Conservation (phyloP, 2,797 vertebrate species). For the Diglossa cyanea region DNA sequence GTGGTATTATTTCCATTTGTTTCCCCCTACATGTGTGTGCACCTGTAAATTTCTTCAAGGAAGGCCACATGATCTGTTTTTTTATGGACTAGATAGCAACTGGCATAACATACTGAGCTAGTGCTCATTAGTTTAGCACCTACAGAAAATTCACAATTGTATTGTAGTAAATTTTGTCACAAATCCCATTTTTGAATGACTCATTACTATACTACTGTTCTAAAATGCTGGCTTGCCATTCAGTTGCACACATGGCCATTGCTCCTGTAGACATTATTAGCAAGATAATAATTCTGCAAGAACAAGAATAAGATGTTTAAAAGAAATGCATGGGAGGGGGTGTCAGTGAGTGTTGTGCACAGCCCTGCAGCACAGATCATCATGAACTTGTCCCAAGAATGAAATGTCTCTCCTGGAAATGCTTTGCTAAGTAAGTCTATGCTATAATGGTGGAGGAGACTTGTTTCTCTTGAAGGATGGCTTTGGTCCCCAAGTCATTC, state of each 20-base stretch:
- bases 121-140: background rate
- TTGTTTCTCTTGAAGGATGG: background rate
- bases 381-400: background rate
- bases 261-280: background rate
- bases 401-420: background rate
- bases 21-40: background rate
- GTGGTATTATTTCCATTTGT: background rate
- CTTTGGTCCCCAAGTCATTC: background rate
- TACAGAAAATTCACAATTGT: background rate
- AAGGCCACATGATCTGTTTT: background rate
- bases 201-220: background rate
- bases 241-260: background rate
- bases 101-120: background rate
- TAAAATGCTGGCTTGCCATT: background rate
- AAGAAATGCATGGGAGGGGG: background rate
- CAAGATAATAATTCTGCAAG: background rate
- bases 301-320: background rate
- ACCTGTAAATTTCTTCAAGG: background rate
- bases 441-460: background rate
- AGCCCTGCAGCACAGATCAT: background rate
- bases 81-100: background rate
- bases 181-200: background rate
- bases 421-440: background rate
- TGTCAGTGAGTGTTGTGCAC: accelerated
- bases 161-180: background rate